phyloP scores from a whole-genome alignment of 2,888 invertebrate species.

The Chloroclystis v-ata region DNA sequence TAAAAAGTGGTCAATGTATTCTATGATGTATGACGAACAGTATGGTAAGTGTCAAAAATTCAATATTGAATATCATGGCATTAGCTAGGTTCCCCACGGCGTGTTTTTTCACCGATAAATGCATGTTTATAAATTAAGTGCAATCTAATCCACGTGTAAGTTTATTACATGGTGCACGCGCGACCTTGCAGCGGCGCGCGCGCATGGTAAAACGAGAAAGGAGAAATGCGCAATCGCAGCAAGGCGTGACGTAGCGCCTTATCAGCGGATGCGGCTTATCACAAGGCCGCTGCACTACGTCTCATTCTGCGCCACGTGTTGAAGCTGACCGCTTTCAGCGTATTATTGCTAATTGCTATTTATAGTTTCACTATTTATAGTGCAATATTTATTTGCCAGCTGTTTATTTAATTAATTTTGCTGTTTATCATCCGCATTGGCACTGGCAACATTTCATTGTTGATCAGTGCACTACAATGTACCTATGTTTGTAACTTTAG shows the following conservation, averaged over 20 bases:
- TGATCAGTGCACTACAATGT: too few species aligned
- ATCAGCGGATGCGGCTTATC: slow-evolving; percentile 67
- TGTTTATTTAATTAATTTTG: background rate
- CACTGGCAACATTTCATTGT: slow-evolving; percentile 5
- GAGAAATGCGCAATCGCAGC: slow-evolving; percentile 65
- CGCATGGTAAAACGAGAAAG: slow-evolving; percentile 19
- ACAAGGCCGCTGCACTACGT: slow-evolving; percentile 44
- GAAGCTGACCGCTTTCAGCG: slow-evolving; percentile 35
- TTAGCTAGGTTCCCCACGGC: too few species aligned
- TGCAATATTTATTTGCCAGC: background rate
- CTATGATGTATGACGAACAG: too few species aligned
- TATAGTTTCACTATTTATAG: slow-evolving; percentile 9
- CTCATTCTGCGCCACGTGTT: slow-evolving; percentile 49
- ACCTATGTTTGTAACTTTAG: too few species aligned
- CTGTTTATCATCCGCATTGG: background rate
- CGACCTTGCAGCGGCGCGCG: slow-evolving; percentile 44
- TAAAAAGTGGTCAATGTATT: too few species aligned
- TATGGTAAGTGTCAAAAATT: too few species aligned
- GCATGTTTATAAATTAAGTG: slow-evolving; percentile 1
- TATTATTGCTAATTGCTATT: slow-evolving; percentile 23
- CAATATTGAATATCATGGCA: too few species aligned
- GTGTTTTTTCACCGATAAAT: too few species aligned
- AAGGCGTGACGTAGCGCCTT: slow-evolving; percentile 50
- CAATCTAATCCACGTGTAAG: slow-evolving; percentile 54
- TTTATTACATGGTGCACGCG: slow-evolving; percentile 51